Conservation (phyloP, 2,113 vertebrate species). For the Apodemus speciosus region DNA sequence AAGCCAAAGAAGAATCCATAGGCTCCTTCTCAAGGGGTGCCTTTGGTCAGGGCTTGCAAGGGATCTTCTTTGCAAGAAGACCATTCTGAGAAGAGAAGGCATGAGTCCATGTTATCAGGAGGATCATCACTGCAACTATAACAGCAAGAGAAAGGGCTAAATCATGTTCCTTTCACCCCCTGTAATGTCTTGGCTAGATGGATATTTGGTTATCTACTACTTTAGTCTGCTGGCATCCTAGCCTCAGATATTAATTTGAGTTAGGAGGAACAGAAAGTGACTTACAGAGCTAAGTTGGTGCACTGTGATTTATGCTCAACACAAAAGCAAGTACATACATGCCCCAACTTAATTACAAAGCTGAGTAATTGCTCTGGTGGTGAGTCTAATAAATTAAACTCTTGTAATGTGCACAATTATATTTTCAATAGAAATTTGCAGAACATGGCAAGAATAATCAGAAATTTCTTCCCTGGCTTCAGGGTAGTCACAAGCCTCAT, state of each 20-base stretch:
- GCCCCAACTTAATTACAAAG: constrained; percentile 67
- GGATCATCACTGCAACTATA: rapidly evolving
- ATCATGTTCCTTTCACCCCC: neutral
- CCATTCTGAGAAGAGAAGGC: neutral
- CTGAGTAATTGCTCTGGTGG: constrained; percentile 60
- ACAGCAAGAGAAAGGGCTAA: neutral
- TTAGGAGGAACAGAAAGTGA: constrained; percentile 46
- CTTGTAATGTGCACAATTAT: neutral
- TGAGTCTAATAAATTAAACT: constrained; percentile 62
- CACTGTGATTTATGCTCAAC: constrained; percentile 53
- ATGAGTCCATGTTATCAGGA: rapidly evolving
- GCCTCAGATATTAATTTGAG: constrained; percentile 45
- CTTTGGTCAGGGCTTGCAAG: neutral
- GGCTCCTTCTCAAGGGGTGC: neutral
- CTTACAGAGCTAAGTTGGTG: constrained; percentile 1
- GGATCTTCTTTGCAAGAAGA: neutral
- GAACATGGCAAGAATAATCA: constrained; percentile 30
- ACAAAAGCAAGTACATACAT: constrained; percentile 57
- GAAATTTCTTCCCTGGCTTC: neutral
- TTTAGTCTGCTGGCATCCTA: neutral
- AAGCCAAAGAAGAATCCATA: neutral
- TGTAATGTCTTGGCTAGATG: neutral
- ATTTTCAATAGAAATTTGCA: constrained; percentile 28
- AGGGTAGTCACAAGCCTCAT: neutral
- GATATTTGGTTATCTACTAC: neutral